A percentile compares a stretch with the other conserved stretches of the same genome.
Conservation (phyloP, 2,888 invertebrate species). For the Ectropis crepuscularia region DNA sequence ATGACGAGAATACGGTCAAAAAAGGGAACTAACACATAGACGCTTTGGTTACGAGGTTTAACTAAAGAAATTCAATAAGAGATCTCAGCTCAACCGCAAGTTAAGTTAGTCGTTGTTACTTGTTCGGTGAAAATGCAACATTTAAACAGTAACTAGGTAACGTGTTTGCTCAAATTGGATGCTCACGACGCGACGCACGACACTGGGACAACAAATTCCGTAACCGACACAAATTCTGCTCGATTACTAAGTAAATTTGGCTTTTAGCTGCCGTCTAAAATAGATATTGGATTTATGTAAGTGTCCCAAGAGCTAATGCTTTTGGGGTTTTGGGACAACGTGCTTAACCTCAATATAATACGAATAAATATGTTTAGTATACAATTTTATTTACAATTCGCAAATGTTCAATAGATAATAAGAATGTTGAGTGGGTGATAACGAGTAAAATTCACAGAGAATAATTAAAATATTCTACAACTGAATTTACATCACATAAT, state of each 20-base stretch:
- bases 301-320: too few relatives aligned
- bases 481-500: too few relatives aligned
- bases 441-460: too few relatives aligned
- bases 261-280: too few relatives aligned
- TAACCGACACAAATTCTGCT: constrained; percentile 48
- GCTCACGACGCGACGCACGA: constrained; percentile 54
- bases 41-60: background rate
- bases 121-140: constrained; percentile 17
- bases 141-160: constrained; percentile 42
- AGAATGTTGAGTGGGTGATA: too few relatives aligned
- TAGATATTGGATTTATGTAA: too few relatives aligned
- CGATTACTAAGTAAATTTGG: constrained; percentile 16
- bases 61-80: background rate
- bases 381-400: too few relatives aligned
- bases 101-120: background rate
- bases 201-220: constrained; percentile 48
- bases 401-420: too few relatives aligned
- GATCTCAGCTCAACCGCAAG: background rate
- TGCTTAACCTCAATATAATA: too few relatives aligned
- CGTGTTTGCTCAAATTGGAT: constrained; percentile 53
- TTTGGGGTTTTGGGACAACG: too few relatives aligned
- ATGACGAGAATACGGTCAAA: background rate
- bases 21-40: background rate
- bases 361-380: too few relatives aligned
- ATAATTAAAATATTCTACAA: too few relatives aligned